Evolutionary conservation across 2,888 invertebrate species (phyloP).

Genomic region (Tachina fera): DNA sequence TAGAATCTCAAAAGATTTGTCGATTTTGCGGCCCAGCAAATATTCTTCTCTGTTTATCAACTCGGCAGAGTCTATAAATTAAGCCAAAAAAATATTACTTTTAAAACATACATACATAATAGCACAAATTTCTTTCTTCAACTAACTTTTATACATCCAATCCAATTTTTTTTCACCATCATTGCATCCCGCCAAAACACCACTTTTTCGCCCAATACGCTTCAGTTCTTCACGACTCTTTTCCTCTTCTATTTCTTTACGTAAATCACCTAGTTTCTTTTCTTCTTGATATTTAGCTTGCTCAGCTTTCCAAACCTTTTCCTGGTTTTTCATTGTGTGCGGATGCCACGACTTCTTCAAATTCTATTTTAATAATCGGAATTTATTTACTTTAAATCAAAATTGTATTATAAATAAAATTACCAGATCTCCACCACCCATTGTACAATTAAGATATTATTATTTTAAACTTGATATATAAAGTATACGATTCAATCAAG

Average conservation of each 20-base stretch:
- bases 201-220: slow-evolving; percentile 85
- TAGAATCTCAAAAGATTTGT: slow-evolving; percentile 89
- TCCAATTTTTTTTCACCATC: slow-evolving; percentile 86
- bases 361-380: slow-evolving; percentile 84
- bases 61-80: slow-evolving; percentile 72
- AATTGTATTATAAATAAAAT: slow-evolving; percentile 48
- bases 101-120: not conserved
- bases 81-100: not conserved
- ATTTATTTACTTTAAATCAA: not conserved
- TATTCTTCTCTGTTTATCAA: slow-evolving; percentile 92
- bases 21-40: slow-evolving; percentile 89
- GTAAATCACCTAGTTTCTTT: slow-evolving; percentile 87
- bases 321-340: slow-evolving; percentile 89
- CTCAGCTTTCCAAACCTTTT: slow-evolving; percentile 91
- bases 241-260: slow-evolving; percentile 87
- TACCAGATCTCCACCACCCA: slow-evolving; percentile 82
- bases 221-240: slow-evolving; percentile 87
- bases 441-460: slow-evolving; percentile 50
- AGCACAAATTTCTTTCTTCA: not conserved
- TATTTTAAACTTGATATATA: not conserved
- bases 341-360: slow-evolving; percentile 92
- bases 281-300: slow-evolving; percentile 89
- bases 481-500: not conserved
- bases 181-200: slow-evolving; percentile 82
- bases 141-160: slow-evolving; percentile 92